Evolutionary conservation across 2,113 vertebrate genomes (phyloP).

Genomic region (Axis porcinus): DNA sequence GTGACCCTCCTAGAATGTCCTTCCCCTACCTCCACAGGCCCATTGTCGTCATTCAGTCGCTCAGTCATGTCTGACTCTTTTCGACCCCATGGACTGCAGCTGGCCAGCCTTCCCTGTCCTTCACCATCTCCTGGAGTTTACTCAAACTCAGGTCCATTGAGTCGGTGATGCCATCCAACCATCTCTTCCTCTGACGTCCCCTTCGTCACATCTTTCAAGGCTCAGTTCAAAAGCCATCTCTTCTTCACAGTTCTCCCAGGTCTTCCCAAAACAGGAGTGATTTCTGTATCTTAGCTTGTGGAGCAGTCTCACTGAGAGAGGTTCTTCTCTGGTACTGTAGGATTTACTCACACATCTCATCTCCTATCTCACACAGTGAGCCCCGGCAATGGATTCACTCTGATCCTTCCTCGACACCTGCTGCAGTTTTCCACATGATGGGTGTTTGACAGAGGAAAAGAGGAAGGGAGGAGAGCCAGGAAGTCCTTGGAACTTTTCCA

Average conservation of each 20-base stretch:
- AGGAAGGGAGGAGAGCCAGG: not conserved
- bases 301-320: not conserved
- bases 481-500: not conserved
- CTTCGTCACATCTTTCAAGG: not conserved
- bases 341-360: not conserved
- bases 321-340: not conserved
- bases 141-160: not conserved
- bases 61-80: not conserved
- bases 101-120: not conserved
- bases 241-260: not conserved
- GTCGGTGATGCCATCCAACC: not conserved
- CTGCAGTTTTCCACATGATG: not conserved
- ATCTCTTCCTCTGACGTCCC: not conserved
- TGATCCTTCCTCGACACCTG: not conserved
- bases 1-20: not conserved
- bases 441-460: not conserved
- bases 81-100: not conserved
- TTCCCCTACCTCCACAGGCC: not conserved
- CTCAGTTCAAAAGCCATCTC: not conserved
- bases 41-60: fast-evolving
- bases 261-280: not conserved
- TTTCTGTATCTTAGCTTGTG: not conserved
- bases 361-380: not conserved
- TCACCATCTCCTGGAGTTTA: not conserved
- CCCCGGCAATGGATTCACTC: not conserved